A percentile compares a stretch with the other conserved stretches of the same genome.
phyloP scores from a whole-genome alignment of 2,888 invertebrate species.

The Lithophane ornitopus region DNA sequence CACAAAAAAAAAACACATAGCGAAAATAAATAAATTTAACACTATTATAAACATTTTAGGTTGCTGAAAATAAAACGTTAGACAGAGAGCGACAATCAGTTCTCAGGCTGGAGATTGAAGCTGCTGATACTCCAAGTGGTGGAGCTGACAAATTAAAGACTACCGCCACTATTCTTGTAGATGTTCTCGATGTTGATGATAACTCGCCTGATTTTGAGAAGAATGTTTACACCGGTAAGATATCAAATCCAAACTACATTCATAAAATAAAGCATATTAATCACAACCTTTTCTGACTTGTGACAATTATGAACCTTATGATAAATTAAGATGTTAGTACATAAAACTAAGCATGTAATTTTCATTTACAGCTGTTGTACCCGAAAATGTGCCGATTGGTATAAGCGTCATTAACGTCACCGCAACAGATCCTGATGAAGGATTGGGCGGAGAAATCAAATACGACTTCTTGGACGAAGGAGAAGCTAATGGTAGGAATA shows the following conservation, averaged over 20 bases:
- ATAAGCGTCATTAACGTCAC: slow-evolving; percentile 92
- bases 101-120: slow-evolving; percentile 93
- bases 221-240: slow-evolving; percentile 89
- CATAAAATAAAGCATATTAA: not conserved
- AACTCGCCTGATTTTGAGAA: slow-evolving; percentile 93
- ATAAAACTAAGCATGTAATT: too few relatives aligned
- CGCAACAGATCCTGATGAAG: slow-evolving; percentile 95
- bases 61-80: slow-evolving; percentile 92
- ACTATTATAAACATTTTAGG: slow-evolving; percentile 73
- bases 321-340: not conserved
- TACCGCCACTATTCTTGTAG: slow-evolving; percentile 92
- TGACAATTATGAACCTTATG: not conserved
- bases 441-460: slow-evolving; percentile 92
- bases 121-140: slow-evolving; percentile 93
- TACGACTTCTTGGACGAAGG: slow-evolving; percentile 94
- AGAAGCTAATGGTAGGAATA: slow-evolving; percentile 91
- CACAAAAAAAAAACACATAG: too few relatives aligned
- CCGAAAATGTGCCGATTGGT: slow-evolving; percentile 93
- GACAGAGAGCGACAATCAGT: slow-evolving; percentile 94
- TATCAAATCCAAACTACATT: too few relatives aligned
- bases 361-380: slow-evolving; percentile 91
- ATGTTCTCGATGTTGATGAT: slow-evolving; percentile 95
- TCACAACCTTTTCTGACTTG: not conserved
- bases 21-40: too few relatives aligned
- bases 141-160: slow-evolving; percentile 92